phyloP scores from a whole-genome alignment of 1,140 invertebrate genomes.

The Latrodectus geometricus region DNA sequence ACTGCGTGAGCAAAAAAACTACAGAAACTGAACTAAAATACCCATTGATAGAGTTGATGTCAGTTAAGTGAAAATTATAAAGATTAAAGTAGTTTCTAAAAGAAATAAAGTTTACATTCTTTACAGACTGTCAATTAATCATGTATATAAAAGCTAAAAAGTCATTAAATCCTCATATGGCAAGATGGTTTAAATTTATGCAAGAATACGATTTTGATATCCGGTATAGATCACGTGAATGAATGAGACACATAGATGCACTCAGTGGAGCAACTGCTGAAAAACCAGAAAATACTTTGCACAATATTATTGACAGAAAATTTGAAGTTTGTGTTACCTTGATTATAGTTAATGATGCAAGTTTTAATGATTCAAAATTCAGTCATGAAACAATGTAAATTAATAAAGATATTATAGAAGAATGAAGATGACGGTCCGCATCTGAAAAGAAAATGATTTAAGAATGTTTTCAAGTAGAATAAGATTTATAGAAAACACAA shows the following conservation, averaged over 20 bases:
- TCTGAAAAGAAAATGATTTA: not conserved
- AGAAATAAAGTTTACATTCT: conserved; percentile 30
- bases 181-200: conserved; percentile 10
- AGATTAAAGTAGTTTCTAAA: conserved; percentile 6
- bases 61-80: conserved; percentile 2
- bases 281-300: not conserved
- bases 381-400: too few species aligned
- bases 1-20: too few species aligned
- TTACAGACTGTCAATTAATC: conserved; percentile 37
- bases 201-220: conserved; percentile 42
- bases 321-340: conserved; percentile 14
- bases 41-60: conserved; percentile 13
- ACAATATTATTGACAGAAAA: not conserved
- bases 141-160: conserved; percentile 4
- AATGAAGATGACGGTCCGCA: not conserved
- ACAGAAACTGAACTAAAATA: too few species aligned
- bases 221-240: not conserved
- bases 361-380: too few species aligned
- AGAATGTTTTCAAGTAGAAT: not conserved
- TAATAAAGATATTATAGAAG: too few species aligned
- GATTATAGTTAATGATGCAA: not conserved
- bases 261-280: not conserved
- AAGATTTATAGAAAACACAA: not conserved
- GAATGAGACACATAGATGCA: conserved; percentile 21
- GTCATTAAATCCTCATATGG: not conserved